Conservation (phyloP, 1,140 invertebrate genomes). For the Branchinecta lindahli region DNA sequence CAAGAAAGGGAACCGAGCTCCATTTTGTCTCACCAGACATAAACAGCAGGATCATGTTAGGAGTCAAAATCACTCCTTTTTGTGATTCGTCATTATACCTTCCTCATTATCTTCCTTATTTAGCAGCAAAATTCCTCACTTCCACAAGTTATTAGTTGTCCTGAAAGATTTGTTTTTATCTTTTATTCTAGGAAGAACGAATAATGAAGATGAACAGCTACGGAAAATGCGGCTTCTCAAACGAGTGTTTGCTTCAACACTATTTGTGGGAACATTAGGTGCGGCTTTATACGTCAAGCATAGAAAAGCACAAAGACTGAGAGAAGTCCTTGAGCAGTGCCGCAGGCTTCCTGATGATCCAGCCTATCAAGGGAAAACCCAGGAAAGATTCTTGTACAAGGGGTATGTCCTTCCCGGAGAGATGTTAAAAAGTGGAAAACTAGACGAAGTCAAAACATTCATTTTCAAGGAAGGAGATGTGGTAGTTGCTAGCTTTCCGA, state of each 20-base stretch:
- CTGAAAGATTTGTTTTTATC: too few species aligned
- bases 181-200: too few species aligned
- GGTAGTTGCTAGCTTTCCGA: slow-evolving; percentile 32
- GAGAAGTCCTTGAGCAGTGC: slow-evolving; percentile 19
- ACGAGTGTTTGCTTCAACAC: slow-evolving; percentile 18
- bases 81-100: too few species aligned
- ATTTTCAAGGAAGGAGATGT: slow-evolving; percentile 30
- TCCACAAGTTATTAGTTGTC: too few species aligned
- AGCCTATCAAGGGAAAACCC: slow-evolving; percentile 17
- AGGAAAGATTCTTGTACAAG: slow-evolving; percentile 22
- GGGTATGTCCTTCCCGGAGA: slow-evolving; percentile 25
- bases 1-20: too few species aligned
- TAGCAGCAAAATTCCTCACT: too few species aligned
- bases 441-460: slow-evolving; percentile 29
- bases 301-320: slow-evolving; percentile 13
- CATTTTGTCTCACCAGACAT: too few species aligned
- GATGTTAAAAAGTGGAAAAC: slow-evolving; percentile 24
- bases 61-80: too few species aligned
- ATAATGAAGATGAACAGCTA: slow-evolving; percentile 8
- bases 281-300: slow-evolving; percentile 19
- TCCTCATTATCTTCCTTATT: too few species aligned
- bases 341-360: slow-evolving; percentile 19
- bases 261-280: slow-evolving; percentile 21
- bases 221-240: slow-evolving; percentile 19
- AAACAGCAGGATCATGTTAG: too few species aligned